A percentile compares a stretch with the other conserved stretches of the same genome.
Conservation (phyloP, 2,113 vertebrate species). For the Cyprinus carpio region DNA sequence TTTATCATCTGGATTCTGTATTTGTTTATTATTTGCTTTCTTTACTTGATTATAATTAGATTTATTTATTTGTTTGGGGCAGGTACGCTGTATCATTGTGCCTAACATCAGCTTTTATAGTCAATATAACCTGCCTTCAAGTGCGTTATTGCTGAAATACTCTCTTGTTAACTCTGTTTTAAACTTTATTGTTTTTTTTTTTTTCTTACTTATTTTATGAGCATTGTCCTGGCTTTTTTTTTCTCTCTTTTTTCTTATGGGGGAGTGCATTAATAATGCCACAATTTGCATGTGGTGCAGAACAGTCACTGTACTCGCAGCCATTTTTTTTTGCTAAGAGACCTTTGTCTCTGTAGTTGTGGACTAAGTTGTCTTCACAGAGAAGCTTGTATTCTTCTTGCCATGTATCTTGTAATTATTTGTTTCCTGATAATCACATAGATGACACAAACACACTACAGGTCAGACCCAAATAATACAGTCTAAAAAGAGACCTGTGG, state of each 20-base stretch:
- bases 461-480: not conserved
- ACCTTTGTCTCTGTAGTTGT: not conserved
- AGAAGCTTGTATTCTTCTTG: not conserved
- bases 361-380: not conserved
- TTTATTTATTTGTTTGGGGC: not conserved
- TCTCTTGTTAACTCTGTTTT: not conserved
- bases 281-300: conserved; percentile 62
- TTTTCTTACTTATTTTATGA: not conserved
- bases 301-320: conserved; percentile 36
- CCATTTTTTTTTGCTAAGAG: no score
- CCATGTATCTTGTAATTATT: not conserved
- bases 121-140: not conserved
- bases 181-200: not conserved
- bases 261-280: conserved; percentile 69
- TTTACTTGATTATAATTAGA: not conserved
- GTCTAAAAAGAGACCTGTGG: not conserved
- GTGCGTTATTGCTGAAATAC: not conserved
- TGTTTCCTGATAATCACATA: not conserved
- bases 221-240: conserved; percentile 32
- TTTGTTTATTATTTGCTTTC: no score
- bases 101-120: not conserved
- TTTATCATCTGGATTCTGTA: not conserved
- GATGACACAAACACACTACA: not conserved
- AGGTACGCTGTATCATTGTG: not conserved
- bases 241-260: conserved; percentile 54